Evolutionary conservation across 1,140 invertebrate genomes (phyloP).

Genomic region (Batillaria attramentaria): DNA sequence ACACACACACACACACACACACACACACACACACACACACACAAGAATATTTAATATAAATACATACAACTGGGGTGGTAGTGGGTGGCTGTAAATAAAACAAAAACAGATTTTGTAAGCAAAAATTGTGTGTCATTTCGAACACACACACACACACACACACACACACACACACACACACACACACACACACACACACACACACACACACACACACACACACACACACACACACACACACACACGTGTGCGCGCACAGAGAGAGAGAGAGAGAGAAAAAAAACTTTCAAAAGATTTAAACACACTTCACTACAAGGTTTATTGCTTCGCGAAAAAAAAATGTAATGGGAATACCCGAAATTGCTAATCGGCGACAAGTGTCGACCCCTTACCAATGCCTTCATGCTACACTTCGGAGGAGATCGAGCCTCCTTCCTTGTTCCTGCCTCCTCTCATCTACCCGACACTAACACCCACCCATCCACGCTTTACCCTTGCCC

Average conservation of each 20-base stretch:
- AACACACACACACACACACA: not conserved
- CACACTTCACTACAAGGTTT: too few relatives aligned
- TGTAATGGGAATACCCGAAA: too few relatives aligned
- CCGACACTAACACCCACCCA: too few relatives aligned
- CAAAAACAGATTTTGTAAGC: not conserved
- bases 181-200: constrained; percentile 2
- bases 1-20: not conserved
- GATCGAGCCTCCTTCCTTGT: too few relatives aligned
- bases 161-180: constrained; percentile 2
- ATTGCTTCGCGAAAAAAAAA: too few relatives aligned
- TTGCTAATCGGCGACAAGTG: too few relatives aligned
- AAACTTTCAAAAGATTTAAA: too few relatives aligned
- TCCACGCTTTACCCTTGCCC: too few relatives aligned
- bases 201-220: not conserved
- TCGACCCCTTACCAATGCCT: too few relatives aligned
- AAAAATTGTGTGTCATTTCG: not conserved
- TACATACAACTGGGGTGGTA: not conserved
- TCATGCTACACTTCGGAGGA: too few relatives aligned
- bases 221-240: constrained; percentile 2
- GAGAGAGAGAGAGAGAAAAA: not conserved
- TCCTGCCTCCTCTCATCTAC: too few relatives aligned
- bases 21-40: not conserved
- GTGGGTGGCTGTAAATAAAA: not conserved
- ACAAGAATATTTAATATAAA: not conserved
- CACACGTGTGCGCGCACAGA: not conserved